Base-by-base conservation (phyloP, 1,140 invertebrate genomes). In the Arctopsyche grandis region DNA sequence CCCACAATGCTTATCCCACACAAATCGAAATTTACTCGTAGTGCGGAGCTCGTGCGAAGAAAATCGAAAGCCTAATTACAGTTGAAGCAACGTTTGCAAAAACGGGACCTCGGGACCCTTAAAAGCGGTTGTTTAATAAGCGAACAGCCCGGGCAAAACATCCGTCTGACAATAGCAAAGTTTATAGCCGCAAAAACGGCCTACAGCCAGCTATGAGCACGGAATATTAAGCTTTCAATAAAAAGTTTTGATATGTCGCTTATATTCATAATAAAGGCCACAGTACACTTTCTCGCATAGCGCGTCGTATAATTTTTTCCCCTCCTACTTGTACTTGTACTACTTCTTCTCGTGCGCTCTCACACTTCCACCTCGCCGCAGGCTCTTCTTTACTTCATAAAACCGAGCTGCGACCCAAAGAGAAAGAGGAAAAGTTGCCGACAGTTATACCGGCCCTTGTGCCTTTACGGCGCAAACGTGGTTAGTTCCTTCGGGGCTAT, bases 331-430 rank as follows among this genome's bases (percentile, higher is more conserved):
- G n/a, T n/a, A n/a, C n/a, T n/a, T 52, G 1, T 52, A 14, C 16
- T 52, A 12, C 16, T 52, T 52, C 48, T 52, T 14, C 16, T 52
- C 12, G 10, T 52, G 48, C 48, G 12, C 16, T 12, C 12, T 16
- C 3, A 16, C 16, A 16, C 16, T 52, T 16, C 48, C 48, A 12
- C 12, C 16, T 52, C 1, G 48, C 48, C 48, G 12, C 12, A 12
- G 48, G 48, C 48, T 52, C 48, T 52, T 52, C 48, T 52, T 52
- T 52, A 52, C 48, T 52, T 52, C 48, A 52, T 52, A 52, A 52
- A 52, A 52, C 12, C 48, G 48, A 52, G 16, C 48, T 52, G 48
- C 29, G 48, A 12, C 12, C 48, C 48, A 1, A 52, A 52, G 48
- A 52, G 48, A 52, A 52, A 52, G 48, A 52, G 48, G 48, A 52